Evolutionary conservation across 2,797 vertebrate genomes (phyloP), one percentile per base, ranked within the genome.

Genomic region (Urophycis tenuis): DNA sequence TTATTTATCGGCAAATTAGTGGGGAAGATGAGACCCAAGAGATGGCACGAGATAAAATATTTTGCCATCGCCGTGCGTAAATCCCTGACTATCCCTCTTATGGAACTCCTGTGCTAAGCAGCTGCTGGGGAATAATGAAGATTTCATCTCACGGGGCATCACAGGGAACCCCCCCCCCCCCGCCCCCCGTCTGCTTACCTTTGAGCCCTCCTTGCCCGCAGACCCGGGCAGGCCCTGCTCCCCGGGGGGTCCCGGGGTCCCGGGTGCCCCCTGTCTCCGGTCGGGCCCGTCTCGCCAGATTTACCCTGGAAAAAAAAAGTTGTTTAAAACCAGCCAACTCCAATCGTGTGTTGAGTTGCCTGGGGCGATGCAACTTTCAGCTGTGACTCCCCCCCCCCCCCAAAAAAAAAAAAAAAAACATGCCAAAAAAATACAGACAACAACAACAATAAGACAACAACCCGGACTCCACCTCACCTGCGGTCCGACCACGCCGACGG

Each of bases 181-280:
- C n/a, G n/a, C 6, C 7, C 45, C 19, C 49, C 49, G 22, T 74
- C 76, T 33, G 78, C 91, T 89, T 85, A 97, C 97, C 94, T 98
- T 98, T 74, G 91, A 75, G 6, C 97, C 97, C 82, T 98, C 97
- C 76, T 94, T 94, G 80, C 97, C 97, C 0, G 96, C 93, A n/a
- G 87, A 22, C 75, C 97, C 97, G 0, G 96, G 96, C 74, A 98
- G 92, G 60, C 97, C 97, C 35, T 95, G 94, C 71, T 98, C 97
- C 64, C 97, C 96, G 0, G 97, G 96, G 31, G 96, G 94, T 64
- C 97, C 97, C 0, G 96, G 96, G 96, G 87, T 0, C 97, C 97
- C 2, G 97, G 96, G 53, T 96, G 95, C 0, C 97, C 96, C 89
- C 96, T 91, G 53, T 98, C 96, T 8, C 97, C 97, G 31, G 92